phyloP scores from a whole-genome alignment of 2,797 vertebrate genomes.

The Peromyscus aztecus region DNA sequence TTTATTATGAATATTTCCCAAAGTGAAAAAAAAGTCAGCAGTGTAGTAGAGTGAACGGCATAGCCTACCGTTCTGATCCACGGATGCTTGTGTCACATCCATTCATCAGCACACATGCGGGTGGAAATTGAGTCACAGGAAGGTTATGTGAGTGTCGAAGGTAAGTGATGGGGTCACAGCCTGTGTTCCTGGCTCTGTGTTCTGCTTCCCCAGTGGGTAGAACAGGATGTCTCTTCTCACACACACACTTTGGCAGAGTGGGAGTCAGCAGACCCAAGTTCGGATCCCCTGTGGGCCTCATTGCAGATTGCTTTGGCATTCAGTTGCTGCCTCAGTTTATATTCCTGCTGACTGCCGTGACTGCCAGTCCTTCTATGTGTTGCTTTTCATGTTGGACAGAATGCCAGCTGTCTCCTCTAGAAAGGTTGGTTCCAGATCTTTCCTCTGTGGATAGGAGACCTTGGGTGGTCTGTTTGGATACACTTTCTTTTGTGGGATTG shows the following conservation, averaged over 20 bases:
- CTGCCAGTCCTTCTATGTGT: not conserved
- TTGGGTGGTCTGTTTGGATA: not conserved
- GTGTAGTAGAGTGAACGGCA: not conserved
- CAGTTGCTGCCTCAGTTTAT: not conserved
- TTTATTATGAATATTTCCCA: constrained; percentile 75
- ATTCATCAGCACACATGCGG: not conserved
- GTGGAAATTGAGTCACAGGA: not conserved
- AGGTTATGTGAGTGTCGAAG: not conserved
- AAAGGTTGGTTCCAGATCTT: not conserved
- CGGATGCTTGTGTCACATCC: not conserved
- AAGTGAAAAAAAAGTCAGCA: constrained; percentile 43
- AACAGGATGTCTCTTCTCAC: not conserved
- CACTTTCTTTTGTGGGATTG: not conserved
- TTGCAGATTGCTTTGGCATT: not conserved
- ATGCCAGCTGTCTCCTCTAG: not conserved
- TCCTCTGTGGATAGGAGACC: not conserved
- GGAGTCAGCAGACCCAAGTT: not conserved
- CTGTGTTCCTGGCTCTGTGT: not conserved
- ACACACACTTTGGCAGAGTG: not conserved
- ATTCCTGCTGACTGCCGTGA: not conserved
- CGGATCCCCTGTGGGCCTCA: not conserved
- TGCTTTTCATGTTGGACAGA: constrained; percentile 12
- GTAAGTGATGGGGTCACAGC: not conserved
- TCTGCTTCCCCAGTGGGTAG: not conserved
- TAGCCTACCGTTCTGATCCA: not conserved